phyloP scores from a whole-genome alignment of 2,797 vertebrate genomes.

The Florisuga fusca region DNA sequence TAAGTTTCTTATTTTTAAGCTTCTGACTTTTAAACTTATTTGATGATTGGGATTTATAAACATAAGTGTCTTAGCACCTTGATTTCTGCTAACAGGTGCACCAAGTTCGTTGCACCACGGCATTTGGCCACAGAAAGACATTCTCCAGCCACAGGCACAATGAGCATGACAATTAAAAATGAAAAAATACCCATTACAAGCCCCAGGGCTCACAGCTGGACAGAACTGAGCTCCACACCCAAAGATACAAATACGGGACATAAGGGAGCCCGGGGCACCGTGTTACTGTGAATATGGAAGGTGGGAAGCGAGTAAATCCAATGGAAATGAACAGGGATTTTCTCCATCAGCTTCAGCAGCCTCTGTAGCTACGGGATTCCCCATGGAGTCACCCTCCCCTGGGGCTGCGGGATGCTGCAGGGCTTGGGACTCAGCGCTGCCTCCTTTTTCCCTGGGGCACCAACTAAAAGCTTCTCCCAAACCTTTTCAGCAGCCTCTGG shows the following conservation, averaged over 20 bases:
- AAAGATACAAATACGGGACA: not conserved
- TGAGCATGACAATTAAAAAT: not conserved
- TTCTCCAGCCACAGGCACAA: not conserved
- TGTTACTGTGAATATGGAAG: not conserved
- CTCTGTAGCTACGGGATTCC: not conserved
- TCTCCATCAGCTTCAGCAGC: not conserved
- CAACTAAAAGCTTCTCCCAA: not conserved
- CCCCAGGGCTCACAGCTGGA: not conserved
- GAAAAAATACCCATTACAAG: not conserved
- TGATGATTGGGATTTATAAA: not conserved
- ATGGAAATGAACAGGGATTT: not conserved
- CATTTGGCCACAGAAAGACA: not conserved
- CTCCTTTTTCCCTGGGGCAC: not conserved
- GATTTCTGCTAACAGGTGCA: not conserved
- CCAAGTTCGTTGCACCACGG: not conserved
- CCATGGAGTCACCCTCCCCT: not conserved
- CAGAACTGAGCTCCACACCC: not conserved
- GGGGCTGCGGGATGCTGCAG: accelerated
- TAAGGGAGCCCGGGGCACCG: accelerated
- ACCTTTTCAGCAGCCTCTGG: not conserved
- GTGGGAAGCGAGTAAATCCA: not conserved
- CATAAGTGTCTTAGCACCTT: not conserved
- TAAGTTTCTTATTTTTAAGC: not conserved
- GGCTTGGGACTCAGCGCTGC: not conserved
- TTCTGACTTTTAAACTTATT: not conserved